Evolutionary conservation across 2,797 vertebrate species (phyloP).

Genomic region (Oceanodroma leucorhoa): DNA sequence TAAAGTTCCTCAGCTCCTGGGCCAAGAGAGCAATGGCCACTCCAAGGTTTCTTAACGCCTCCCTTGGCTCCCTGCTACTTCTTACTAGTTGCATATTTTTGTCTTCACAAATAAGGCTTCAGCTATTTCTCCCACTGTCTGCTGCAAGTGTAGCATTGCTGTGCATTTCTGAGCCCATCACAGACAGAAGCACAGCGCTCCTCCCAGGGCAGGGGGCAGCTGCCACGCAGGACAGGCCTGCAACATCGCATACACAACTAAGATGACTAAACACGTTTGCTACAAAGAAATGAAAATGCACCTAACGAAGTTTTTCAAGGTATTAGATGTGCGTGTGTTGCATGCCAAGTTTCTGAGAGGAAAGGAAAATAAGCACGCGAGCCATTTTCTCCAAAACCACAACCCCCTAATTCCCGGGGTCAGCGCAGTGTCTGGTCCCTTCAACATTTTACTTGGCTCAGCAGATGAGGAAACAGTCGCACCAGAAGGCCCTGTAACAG

Average conservation of each 20-base stretch:
- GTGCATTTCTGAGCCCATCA: not conserved
- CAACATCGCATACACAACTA: accelerated
- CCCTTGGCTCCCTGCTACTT: not conserved
- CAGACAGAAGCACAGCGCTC: not conserved
- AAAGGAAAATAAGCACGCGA: not conserved
- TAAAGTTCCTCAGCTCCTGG: not conserved
- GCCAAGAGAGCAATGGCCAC: not conserved
- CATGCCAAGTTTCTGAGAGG: not conserved
- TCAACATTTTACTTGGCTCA: constrained; percentile 8
- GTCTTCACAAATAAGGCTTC: not conserved
- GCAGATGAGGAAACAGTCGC: constrained; percentile 59
- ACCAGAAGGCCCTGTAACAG: constrained; percentile 62
- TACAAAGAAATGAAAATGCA: not conserved
- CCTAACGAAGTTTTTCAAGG: not conserved
- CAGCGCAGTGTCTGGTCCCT: constrained; percentile 44
- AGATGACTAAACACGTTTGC: not conserved
- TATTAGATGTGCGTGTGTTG: not conserved
- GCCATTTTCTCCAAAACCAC: constrained; percentile 52
- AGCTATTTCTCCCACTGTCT: not conserved
- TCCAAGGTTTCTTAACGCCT: not conserved
- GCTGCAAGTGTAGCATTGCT: not conserved
- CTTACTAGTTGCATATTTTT: not conserved
- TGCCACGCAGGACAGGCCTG: not conserved
- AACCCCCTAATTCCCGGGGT: constrained; percentile 46
- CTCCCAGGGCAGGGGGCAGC: not conserved